Evolutionary conservation across 2,888 invertebrate species (phyloP), one percentile per base, ranked within the genome.

Genomic region (Sinelater perroti): DNA sequence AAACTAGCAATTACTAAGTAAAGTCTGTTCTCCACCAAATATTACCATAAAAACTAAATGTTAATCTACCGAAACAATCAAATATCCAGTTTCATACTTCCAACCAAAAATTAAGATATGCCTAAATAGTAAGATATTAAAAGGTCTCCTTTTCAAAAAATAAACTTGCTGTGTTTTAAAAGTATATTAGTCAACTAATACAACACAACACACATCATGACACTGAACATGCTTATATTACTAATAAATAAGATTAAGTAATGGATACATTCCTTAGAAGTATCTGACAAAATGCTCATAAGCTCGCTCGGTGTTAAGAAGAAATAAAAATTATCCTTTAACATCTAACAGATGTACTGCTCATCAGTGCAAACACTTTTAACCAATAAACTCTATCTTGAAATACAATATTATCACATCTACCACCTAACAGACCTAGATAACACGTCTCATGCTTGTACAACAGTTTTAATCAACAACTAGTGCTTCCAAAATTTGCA

Each of bases 161-260:
- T 24, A 7, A 6, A 24, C 5, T 24, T 8, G 5, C 24, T 6
- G 24, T 24, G 8, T 24, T 8, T 8, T 8, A 24, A 24, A 24
- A 6, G 8, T 6, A 24, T 24, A 6, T 24, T 24, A 6, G 8
- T 6, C 24, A 24, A 24, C 5, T 8, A 24, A 24, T 6, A 24
- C 24, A 24, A n/a, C n/a, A n/a, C n/a, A n/a, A n/a, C n/a, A n/a
- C n/a, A n/a, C n/a, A n/a, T n/a, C n/a, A n/a, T n/a, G n/a, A n/a
- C n/a, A n/a, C n/a, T n/a, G n/a, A n/a, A n/a, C n/a, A n/a, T n/a
- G 24, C 31, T 6, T 31, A 31, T 4, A 10, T 10, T 31, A 11
- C 31, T 31, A 10, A 31, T 31, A 31, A 31, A 31, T 31, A 31
- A 31, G 31, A 31, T n/a, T 31, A 35, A 35, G 14, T 35, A 35